phyloP scores from a whole-genome alignment of 2,797 vertebrate species.

The Adrianichthys oophorus region DNA sequence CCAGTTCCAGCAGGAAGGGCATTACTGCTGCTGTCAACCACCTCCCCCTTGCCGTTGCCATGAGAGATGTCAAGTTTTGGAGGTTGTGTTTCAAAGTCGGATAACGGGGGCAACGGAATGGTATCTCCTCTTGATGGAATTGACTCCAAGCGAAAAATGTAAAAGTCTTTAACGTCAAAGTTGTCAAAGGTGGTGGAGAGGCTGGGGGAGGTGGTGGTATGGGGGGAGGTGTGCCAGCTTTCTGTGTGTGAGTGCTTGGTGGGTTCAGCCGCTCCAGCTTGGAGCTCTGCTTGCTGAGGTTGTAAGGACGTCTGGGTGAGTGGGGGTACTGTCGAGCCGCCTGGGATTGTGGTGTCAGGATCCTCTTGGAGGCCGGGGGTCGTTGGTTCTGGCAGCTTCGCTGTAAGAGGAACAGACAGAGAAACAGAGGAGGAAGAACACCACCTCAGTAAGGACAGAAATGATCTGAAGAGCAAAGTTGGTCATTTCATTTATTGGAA shows the following conservation, averaged over 20 bases:
- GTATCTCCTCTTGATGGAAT: constrained; percentile 9
- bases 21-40: constrained; percentile 9
- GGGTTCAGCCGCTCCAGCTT: constrained; percentile 4
- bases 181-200: background rate
- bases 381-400: constrained; percentile 45
- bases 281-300: constrained; percentile 12
- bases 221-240: constrained; percentile 7
- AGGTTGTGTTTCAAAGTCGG: constrained; percentile 12
- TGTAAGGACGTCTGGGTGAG: background rate
- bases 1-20: too few relatives aligned
- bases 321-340: background rate
- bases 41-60: background rate
- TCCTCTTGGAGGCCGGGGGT: constrained; percentile 4
- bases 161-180: constrained; percentile 3
- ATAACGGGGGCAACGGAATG: constrained; percentile 39
- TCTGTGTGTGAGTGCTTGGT: background rate
- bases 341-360: background rate
- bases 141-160: background rate
- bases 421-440: background rate
- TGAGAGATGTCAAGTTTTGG: constrained; percentile 41
- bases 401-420: constrained; percentile 27
- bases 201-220: background rate
- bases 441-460: too few relatives aligned
- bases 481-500: too few relatives aligned
- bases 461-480: too few relatives aligned